Evolutionary conservation across 2,888 invertebrate genomes (phyloP), one percentile per base, ranked within the genome.

Genomic region (Nomada ruficornis): DNA sequence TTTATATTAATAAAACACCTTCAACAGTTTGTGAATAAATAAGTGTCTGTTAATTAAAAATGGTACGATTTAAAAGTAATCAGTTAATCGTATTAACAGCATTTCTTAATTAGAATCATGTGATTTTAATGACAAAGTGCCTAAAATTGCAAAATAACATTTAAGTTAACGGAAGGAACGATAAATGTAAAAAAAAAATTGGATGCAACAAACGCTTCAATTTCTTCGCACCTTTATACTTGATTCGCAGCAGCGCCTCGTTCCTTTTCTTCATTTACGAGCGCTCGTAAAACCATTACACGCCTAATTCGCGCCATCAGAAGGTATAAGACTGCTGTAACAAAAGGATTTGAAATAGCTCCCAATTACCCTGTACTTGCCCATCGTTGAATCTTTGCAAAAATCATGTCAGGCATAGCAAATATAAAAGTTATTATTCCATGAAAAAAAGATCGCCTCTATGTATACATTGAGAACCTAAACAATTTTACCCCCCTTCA

Each of bases 201-300:
- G 10, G 1, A n/a, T 18, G 7, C 13, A 26, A n/a, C 18, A 11
- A 23, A n/a, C 7, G 47, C 20, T 50, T 50, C 50, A 65, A 65
- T 65, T 65, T 50, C 18, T 44, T 29, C n/a, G 47, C 64, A 50
- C 50, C 26, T 50, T 26, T 65, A 50, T 29, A 50, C 50, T 65
- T 26, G 50, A 50, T 65, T 50, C 63, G 44, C 10, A 15, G 44
- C 63, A 47, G 20, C 23, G 69, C 23, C 64, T 63, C 60, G 65
- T n/a, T 55, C 59, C 63, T 55, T 54, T 68, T 42, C 52, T 26
- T 60, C 47, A 26, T 55, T 54, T 64, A 64, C 47, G 63, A 64
- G 47, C 63, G 63, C 63, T 18, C 68, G 68, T 68, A 55, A 42
- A 52, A 42, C 54, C 68, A 55, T 68, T 68, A 54, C 68, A 54